Percentiles rank a stretch among this genome's conserved stretches.
These are phyloP conservation scores for Agelaius phoeniceus DNA, from an alignment of 2,113 vertebrate species.

Conservation along the genomic window DNA sequence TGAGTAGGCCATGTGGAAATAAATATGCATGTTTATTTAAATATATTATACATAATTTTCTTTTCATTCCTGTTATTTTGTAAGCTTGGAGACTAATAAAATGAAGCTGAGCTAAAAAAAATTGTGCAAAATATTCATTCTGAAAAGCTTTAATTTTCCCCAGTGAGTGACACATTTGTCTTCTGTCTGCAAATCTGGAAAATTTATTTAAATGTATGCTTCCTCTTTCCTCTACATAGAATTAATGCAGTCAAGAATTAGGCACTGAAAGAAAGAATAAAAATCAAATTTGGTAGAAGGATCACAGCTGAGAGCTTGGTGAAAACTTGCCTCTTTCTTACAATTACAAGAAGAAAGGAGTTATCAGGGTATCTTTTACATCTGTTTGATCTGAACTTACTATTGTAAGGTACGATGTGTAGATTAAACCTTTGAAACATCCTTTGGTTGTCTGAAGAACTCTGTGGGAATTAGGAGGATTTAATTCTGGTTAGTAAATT, in stretches of 20 bases:
- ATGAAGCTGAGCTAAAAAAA: neutral
- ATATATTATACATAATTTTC: constrained; percentile 5
- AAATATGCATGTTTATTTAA: constrained; percentile 24
- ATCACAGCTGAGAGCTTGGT: neutral
- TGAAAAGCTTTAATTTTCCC: constrained; percentile 44
- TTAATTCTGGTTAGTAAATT: neutral
- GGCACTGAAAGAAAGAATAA: constrained; percentile 10
- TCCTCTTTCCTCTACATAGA: constrained; percentile 19
- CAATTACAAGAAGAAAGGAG: neutral
- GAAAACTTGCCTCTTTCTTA: constrained; percentile 10
- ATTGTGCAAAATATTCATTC: neutral
- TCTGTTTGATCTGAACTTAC: constrained; percentile 1
- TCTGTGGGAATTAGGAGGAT: neutral
- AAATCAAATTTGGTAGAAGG: constrained; percentile 5
- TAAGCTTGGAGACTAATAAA: constrained; percentile 32
- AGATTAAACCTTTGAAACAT: neutral
- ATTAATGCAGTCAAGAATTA: constrained; percentile 41
- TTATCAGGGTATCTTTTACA: neutral
- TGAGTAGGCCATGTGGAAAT: constrained; percentile 13
- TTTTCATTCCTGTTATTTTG: neutral
- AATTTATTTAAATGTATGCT: constrained; percentile 65
- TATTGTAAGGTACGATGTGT: neutral
- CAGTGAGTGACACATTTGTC: constrained; percentile 44
- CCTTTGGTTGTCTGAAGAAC: neutral
- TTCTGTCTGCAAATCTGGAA: constrained; percentile 53